Evolutionary conservation across 30 jellyfish, hydroid and myxozoan species (phyloP).

Genomic region (Hydractinia symbiolongicarpus): DNA sequence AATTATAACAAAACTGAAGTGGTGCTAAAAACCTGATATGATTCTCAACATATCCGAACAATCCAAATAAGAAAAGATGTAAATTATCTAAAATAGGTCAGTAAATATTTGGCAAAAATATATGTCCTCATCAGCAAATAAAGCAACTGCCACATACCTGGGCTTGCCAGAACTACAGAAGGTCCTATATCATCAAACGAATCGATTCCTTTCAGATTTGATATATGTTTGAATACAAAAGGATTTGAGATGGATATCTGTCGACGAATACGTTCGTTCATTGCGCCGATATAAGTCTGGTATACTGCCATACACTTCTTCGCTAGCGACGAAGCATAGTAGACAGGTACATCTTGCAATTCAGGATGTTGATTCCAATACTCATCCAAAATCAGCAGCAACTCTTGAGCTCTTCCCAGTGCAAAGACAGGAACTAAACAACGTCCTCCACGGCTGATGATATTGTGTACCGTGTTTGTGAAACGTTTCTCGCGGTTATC

Average conservation of each 20-base stretch:
- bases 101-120: too few species aligned
- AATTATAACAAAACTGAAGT: too few species aligned
- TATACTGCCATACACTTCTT: conserved; percentile 99
- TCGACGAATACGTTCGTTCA: conserved; percentile 84
- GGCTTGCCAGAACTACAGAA: conserved; percentile 99
- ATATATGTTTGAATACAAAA: conserved; percentile 90
- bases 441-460: conserved; percentile 92
- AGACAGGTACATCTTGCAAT: conserved; percentile 92
- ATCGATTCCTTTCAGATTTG: conserved; percentile 95
- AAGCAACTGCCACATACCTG: conserved; percentile 46
- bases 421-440: conserved; percentile 98
- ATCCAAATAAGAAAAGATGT: too few species aligned
- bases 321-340: conserved; percentile 96
- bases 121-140: too few species aligned
- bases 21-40: too few species aligned
- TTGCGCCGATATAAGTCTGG: conserved; percentile 98
- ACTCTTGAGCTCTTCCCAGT: conserved; percentile 98
- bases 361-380: conserved; percentile 97
- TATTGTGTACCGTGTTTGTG: conserved; percentile 84
- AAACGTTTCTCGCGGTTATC: conserved; percentile 94
- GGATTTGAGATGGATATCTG: conserved; percentile 97
- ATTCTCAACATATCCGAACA: too few species aligned
- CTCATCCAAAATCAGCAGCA: conserved; percentile 88
- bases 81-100: too few species aligned
- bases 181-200: conserved; percentile 99